These are phyloP conservation scores for Mesoligia furuncula DNA, from an alignment of 2,888 invertebrate genomes.

Conservation along the genomic window DNA sequence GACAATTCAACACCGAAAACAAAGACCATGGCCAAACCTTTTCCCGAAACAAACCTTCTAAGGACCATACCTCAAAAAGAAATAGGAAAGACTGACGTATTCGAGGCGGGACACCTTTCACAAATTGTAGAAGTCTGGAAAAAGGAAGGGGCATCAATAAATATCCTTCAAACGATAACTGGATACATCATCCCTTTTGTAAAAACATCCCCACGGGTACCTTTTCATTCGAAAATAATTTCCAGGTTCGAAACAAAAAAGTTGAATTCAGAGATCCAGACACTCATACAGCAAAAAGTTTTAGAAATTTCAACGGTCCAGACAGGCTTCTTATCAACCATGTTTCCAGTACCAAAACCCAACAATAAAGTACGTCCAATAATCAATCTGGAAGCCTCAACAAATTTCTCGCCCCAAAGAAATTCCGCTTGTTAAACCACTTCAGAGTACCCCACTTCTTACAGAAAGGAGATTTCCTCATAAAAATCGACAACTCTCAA, in stretches of 20 bases:
- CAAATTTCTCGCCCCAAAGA: background rate
- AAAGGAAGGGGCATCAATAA: conserved; percentile 5
- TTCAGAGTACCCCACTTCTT: background rate
- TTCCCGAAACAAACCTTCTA: background rate
- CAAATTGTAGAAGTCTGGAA: background rate
- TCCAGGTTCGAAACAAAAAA: conserved; percentile 2
- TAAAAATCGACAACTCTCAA: conserved; percentile 11
- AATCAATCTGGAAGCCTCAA: background rate
- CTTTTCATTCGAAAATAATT: background rate
- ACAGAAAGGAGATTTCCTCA: conserved; percentile 6
- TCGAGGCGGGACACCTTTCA: background rate
- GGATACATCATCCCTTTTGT: conserved; percentile 5
- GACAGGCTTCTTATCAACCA: conserved; percentile 1
- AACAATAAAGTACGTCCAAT: background rate
- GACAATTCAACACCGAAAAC: background rate
- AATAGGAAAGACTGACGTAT: background rate
- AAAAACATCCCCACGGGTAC: background rate
- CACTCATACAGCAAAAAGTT: background rate
- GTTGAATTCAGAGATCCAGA: background rate
- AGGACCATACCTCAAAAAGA: background rate
- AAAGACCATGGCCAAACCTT: conserved; percentile 4
- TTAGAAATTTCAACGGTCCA: background rate
- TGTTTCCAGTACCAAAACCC: conserved; percentile 15
- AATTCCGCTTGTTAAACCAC: conserved; percentile 2
- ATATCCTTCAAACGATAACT: background rate